These are phyloP conservation scores for Calyptommatus sinebrachiatus DNA, from an alignment of 2,113 vertebrate genomes.

Conservation along the genomic window DNA sequence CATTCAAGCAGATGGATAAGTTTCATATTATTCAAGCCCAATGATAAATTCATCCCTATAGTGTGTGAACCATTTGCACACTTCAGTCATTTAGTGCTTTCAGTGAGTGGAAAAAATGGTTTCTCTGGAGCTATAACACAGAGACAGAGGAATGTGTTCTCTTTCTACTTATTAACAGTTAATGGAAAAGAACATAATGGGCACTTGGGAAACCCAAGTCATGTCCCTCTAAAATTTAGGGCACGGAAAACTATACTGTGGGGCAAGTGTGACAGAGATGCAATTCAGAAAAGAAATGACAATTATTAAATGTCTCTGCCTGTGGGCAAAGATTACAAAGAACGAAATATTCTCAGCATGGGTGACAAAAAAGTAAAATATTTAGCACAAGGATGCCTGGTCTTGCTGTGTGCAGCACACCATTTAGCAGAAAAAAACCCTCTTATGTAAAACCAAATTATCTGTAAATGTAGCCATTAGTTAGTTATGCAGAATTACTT, in stretches of 20 bases:
- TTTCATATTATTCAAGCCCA: slow-evolving; percentile 19
- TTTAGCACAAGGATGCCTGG: slow-evolving; percentile 31
- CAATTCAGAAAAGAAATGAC: slow-evolving; percentile 46
- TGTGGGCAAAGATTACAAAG: slow-evolving; percentile 30
- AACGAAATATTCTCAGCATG: slow-evolving; percentile 33
- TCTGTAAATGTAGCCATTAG: slow-evolving; percentile 21
- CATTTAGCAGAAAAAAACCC: slow-evolving; percentile 19
- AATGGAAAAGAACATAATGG: slow-evolving; percentile 17
- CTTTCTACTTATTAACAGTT: not conserved
- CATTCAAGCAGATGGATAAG: slow-evolving; percentile 11
- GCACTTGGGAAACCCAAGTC: not conserved
- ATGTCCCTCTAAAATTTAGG: slow-evolving; percentile 3
- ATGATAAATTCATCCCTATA: slow-evolving; percentile 6
- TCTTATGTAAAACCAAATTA: not conserved
- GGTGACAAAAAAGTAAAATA: slow-evolving; percentile 47
- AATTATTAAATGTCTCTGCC: slow-evolving; percentile 43
- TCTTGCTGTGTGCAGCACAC: slow-evolving; percentile 19
- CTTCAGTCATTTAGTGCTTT: not conserved
- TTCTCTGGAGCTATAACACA: slow-evolving; percentile 7
- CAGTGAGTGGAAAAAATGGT: not conserved
- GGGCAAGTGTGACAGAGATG: slow-evolving; percentile 24
- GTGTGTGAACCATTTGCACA: not conserved
- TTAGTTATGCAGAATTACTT: slow-evolving; percentile 19
- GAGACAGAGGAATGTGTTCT: not conserved
- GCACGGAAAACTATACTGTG: slow-evolving; percentile 1